Evolutionary conservation across 2,888 invertebrate species (phyloP), one percentile per base, ranked within the genome.

Genomic region (Agrilus cyanescens): DNA sequence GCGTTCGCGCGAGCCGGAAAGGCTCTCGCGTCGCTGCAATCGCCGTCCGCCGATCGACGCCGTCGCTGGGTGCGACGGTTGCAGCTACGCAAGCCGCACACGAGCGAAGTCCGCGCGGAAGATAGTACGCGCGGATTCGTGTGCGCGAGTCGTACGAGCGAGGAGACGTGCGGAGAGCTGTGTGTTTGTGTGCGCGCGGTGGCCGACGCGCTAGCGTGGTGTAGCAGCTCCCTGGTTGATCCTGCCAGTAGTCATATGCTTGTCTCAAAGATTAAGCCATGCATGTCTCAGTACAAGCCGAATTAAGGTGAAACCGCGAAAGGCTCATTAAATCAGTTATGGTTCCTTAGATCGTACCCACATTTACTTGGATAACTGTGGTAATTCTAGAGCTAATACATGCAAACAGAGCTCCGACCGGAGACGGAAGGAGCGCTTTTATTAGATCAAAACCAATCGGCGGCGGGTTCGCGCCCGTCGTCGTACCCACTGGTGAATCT

Each of bases 331-430:
- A 68, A 74, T 71, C 72, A 71, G 72, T 72, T 71, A 68, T 70
- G 67, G 68, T 72, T 72, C 67, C 63, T 68, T 69, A 63, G 70
- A 71, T 69, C 63, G 59, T 65, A 63, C 61, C 59, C 59, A 57
- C 60, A 54, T 73, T 74, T 50, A 49, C 50, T 50, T 47, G 49
- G 50, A 50, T 50, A 50, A 50, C 49, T 50, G 50, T 74, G 73
- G 73, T 69, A 75, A 76, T 75, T 75, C 73, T 74, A 73, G 73
- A 75, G 75, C 74, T 76, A 75, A 76, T 75, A 75, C 74, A 74
- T 75, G 75, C 73, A 68, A 68, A 66, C 56, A 57, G 62, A 66
- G 61, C 63, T 57, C 67, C 63, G 62, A 65, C 67, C 67, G 63
- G 63, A 62, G 63, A 66, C 65, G 67, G 63, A 58, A 65, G 56